phyloP scores from a whole-genome alignment of 2,888 invertebrate species.

The Pseudolycoriella hygida region DNA sequence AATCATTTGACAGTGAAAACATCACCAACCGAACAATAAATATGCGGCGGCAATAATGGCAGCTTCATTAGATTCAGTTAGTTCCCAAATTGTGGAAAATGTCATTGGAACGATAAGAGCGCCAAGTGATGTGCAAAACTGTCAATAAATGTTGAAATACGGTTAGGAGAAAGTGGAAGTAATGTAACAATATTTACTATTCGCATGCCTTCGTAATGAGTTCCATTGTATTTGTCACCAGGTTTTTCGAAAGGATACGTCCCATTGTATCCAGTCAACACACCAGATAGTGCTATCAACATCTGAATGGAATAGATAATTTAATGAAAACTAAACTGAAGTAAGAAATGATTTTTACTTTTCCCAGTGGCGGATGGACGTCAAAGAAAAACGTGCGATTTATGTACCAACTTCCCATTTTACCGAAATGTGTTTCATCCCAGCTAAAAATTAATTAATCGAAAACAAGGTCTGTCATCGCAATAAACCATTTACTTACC shows the following conservation, averaged over 20 bases:
- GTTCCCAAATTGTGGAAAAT: slow-evolving; percentile 74
- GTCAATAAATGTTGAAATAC: too few relatives aligned
- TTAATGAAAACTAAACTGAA: background rate
- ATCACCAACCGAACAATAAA: slow-evolving; percentile 57
- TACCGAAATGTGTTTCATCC: slow-evolving; percentile 98
- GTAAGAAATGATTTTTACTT: slow-evolving; percentile 37
- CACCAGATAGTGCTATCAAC: slow-evolving; percentile 84
- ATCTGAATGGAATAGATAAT: slow-evolving; percentile 57
- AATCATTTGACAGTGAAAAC: background rate
- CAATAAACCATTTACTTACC: slow-evolving; percentile 40
- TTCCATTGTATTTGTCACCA: slow-evolving; percentile 82
- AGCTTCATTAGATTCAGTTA: slow-evolving; percentile 68
- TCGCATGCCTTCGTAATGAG: slow-evolving; percentile 84
- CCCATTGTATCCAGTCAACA: slow-evolving; percentile 85
- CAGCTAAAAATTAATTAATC: slow-evolving; percentile 40
- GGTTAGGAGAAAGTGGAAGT: background rate
- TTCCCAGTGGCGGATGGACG: slow-evolving; percentile 93
- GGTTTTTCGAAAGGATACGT: slow-evolving; percentile 89
- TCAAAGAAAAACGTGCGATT: slow-evolving; percentile 96
- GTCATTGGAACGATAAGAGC: slow-evolving; percentile 72
- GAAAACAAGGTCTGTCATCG: slow-evolving; percentile 6
- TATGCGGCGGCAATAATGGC: slow-evolving; percentile 61
- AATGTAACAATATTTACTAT: too few relatives aligned
- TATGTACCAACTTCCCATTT: slow-evolving; percentile 98
- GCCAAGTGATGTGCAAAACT: slow-evolving; percentile 85